A percentile compares a stretch with the other conserved stretches of the same genome.
Evolutionary conservation across 2,888 invertebrate genomes (phyloP).

Genomic region (Pharmacophagus antenor): DNA sequence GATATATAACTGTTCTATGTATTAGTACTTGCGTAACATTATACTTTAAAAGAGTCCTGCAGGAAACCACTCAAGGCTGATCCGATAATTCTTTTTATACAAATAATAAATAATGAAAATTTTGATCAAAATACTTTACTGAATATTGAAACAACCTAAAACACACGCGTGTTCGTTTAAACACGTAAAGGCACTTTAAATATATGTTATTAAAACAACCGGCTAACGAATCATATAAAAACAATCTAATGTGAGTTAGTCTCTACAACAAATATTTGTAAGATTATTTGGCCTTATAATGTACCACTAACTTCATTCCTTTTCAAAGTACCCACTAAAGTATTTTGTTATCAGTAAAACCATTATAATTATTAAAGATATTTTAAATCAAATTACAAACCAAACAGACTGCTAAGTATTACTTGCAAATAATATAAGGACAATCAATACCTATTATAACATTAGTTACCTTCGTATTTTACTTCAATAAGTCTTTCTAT

Average conservation of each 20-base stretch:
- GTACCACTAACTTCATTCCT: constrained; percentile 8
- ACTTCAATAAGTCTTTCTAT: constrained; percentile 81
- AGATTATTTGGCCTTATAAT: constrained; percentile 3
- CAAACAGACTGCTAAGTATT: constrained; percentile 45
- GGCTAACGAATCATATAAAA: background rate
- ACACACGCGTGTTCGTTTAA: constrained; percentile 48
- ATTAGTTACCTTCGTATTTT: constrained; percentile 78
- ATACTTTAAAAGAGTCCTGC: constrained; percentile 53
- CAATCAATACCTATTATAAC: constrained; percentile 73
- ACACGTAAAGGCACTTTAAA: constrained; percentile 72
- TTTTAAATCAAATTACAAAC: constrained; percentile 22
- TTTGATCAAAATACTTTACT: constrained; percentile 38
- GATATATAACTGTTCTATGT: constrained; percentile 3
- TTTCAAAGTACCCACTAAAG: constrained; percentile 21
- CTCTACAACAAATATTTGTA: background rate
- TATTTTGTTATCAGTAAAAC: constrained; percentile 15
- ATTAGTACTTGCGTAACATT: constrained; percentile 40
- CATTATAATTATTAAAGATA: constrained; percentile 8
- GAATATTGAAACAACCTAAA: constrained; percentile 24
- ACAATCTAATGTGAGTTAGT: constrained; percentile 24
- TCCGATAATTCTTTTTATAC: constrained; percentile 36
- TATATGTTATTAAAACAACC: constrained; percentile 42
- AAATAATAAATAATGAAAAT: constrained; percentile 21
- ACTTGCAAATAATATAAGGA: constrained; percentile 63
- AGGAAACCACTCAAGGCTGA: constrained; percentile 59